These are phyloP conservation scores for Pipra filicauda DNA, from an alignment of 2,113 vertebrate species.

Conservation along the genomic window DNA sequence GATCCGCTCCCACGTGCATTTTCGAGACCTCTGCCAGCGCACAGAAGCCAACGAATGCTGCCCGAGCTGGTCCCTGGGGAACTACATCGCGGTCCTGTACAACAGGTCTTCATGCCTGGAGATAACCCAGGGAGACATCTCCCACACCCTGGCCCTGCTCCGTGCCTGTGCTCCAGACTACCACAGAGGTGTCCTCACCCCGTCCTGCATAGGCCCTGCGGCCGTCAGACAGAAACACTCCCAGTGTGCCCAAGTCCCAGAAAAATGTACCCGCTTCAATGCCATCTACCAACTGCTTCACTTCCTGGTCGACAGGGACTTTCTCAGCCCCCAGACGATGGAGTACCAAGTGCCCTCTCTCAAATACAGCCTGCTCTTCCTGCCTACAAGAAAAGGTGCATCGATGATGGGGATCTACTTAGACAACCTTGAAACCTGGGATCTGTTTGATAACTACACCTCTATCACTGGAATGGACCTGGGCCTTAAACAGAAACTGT, in stretches of 20 bases:
- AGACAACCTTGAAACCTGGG: constrained; percentile 82
- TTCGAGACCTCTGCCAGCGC: constrained; percentile 88
- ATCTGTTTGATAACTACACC: constrained; percentile 88
- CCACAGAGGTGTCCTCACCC: constrained; percentile 84
- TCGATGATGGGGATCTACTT: constrained; percentile 92
- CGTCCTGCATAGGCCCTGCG: constrained; percentile 79
- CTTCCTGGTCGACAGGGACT: constrained; percentile 93
- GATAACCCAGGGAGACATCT: constrained; percentile 86
- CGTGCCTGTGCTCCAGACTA: constrained; percentile 90
- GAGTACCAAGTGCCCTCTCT: constrained; percentile 96
- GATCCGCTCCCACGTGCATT: constrained; percentile 89
- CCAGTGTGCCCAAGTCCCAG: constrained; percentile 86
- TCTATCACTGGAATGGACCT: constrained; percentile 95
- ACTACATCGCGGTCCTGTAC: constrained; percentile 90
- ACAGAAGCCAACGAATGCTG: constrained; percentile 83
- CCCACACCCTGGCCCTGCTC: constrained; percentile 86
- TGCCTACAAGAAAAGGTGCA: constrained; percentile 87
- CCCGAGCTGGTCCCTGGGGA: constrained; percentile 97
- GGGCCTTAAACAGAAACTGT: constrained; percentile 91
- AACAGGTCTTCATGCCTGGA: constrained; percentile 91
- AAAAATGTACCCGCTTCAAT: constrained; percentile 83
- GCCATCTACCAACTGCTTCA: constrained; percentile 92
- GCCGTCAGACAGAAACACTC: constrained; percentile 74
- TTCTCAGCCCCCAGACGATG: constrained; percentile 91
- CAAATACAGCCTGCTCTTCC: constrained; percentile 92